phyloP scores from a whole-genome alignment of 2,888 invertebrate species.

The Dasypolia templi region DNA sequence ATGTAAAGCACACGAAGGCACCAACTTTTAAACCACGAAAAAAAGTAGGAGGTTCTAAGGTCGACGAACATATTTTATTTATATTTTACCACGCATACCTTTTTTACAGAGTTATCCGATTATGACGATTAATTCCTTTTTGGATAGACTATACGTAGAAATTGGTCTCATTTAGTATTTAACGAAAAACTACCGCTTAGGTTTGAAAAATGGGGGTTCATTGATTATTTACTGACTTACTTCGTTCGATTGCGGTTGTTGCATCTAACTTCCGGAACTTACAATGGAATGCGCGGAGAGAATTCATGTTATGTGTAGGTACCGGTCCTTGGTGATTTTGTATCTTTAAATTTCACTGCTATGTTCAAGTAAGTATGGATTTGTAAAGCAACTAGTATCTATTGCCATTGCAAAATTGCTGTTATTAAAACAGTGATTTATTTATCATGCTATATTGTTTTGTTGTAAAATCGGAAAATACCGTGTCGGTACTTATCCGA shows the following conservation, averaged over 20 bases:
- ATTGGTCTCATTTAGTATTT: not conserved
- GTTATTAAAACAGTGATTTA: not conserved
- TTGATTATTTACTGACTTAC: not conserved
- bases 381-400: not conserved
- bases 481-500: not conserved
- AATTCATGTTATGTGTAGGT: not conserved
- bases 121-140: not conserved
- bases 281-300: not conserved
- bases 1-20: not conserved
- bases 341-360: not conserved
- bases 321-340: not conserved
- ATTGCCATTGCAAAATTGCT: not conserved
- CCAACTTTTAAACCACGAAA: not conserved
- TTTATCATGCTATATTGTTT: not conserved
- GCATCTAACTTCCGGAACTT: not conserved
- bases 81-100: not conserved
- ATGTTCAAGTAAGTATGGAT: not conserved
- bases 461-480: constrained; percentile 4
- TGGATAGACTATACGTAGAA: not conserved
- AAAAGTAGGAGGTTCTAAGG: not conserved
- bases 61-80: not conserved
- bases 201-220: not conserved
- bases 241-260: not conserved
- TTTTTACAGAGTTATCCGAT: not conserved
- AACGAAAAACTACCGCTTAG: not conserved